Conservation (phyloP, 2,797 vertebrate species). For the Podargus strigoides region DNA sequence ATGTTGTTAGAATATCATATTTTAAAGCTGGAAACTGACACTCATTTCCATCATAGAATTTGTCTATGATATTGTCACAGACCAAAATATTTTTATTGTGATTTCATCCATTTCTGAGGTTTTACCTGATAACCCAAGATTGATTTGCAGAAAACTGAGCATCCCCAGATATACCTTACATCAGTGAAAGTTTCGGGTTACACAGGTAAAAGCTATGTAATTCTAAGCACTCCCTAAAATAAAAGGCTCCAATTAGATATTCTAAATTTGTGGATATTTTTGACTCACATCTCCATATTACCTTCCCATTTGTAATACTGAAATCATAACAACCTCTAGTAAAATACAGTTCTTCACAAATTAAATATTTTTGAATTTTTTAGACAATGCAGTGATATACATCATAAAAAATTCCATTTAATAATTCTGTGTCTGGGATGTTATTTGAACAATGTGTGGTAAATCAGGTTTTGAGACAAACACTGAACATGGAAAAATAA, state of each 20-base stretch:
- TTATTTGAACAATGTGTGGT: neutral
- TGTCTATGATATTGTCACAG: neutral
- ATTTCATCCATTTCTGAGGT: neutral
- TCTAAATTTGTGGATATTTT: neutral
- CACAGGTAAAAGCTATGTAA: neutral
- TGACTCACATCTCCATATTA: fast-evolving
- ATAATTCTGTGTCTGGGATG: neutral
- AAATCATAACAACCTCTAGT: neutral
- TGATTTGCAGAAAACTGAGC: neutral
- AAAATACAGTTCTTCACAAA: neutral
- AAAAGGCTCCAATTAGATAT: neutral
- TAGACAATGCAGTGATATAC: neutral
- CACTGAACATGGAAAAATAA: neutral
- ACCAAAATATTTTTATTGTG: neutral
- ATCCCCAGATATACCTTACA: neutral
- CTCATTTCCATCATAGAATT: neutral
- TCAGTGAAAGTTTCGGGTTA: neutral
- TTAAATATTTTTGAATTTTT: neutral
- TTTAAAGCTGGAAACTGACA: neutral
- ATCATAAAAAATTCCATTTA: neutral
- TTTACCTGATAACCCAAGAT: neutral
- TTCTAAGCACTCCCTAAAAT: neutral
- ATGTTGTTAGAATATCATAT: neutral
- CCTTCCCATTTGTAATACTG: neutral
- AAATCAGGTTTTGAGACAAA: neutral